A percentile compares a stretch with the other conserved stretches of the same genome.
Conservation (phyloP, 2,888 invertebrate species). For the Dynastes hyllus region DNA sequence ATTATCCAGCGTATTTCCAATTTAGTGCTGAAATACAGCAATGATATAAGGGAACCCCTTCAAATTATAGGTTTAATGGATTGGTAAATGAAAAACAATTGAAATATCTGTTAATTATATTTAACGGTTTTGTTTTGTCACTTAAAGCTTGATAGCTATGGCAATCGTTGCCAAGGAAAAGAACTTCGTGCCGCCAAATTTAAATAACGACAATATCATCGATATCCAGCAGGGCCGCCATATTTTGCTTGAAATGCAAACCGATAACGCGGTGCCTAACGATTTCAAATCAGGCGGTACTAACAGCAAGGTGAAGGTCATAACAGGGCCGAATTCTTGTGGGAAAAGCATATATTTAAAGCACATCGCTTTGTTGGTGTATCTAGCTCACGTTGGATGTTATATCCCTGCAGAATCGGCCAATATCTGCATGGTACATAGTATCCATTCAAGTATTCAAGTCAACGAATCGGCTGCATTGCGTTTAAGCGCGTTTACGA, state of each 20-base stretch:
- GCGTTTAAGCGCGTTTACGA: slow-evolving; percentile 89
- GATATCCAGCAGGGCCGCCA: slow-evolving; percentile 76
- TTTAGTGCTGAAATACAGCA: slow-evolving; percentile 65
- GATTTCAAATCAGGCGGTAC: slow-evolving; percentile 76
- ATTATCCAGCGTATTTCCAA: slow-evolving; percentile 75
- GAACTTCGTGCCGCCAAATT: slow-evolving; percentile 66
- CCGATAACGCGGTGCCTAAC: slow-evolving; percentile 83
- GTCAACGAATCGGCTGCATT: slow-evolving; percentile 84
- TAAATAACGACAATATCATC: slow-evolving; percentile 65
- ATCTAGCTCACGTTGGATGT: slow-evolving; percentile 91
- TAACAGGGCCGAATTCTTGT: slow-evolving; percentile 93
- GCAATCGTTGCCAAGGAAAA: slow-evolving; percentile 66
- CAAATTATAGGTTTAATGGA: slow-evolving; percentile 66
- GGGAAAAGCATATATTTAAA: slow-evolving; percentile 96
- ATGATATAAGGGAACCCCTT: slow-evolving; percentile 66
- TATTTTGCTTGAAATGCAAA: slow-evolving; percentile 81
- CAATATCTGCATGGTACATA: slow-evolving; percentile 80
- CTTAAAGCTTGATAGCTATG: slow-evolving; percentile 68
- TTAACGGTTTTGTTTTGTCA: not conserved
- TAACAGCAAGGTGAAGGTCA: slow-evolving; percentile 78
- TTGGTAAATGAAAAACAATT: slow-evolving; percentile 61
- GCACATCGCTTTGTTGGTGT: slow-evolving; percentile 85
- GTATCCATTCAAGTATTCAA: slow-evolving; percentile 85
- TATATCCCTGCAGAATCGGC: slow-evolving; percentile 89
- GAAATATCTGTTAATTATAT: slow-evolving; percentile 51